Evolutionary conservation across 2,888 invertebrate genomes (phyloP).

Genomic region (Ctena decussata): DNA sequence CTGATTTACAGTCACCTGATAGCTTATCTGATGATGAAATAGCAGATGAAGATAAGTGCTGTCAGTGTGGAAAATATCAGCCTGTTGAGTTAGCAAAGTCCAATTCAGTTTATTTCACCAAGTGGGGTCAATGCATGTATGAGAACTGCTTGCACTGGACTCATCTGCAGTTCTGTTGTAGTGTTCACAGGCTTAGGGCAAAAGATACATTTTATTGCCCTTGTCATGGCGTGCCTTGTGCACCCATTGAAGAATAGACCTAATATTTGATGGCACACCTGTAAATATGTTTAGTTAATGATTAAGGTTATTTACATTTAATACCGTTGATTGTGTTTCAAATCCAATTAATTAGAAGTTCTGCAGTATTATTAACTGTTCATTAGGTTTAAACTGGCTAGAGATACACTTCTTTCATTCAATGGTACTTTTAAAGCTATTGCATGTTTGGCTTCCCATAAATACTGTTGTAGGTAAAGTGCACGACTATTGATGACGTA

Average conservation of each 20-base stretch:
- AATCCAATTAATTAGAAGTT: too few species aligned
- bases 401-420: too few species aligned
- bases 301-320: too few species aligned
- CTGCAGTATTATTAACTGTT: too few species aligned
- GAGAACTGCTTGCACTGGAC: neutral
- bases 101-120: neutral
- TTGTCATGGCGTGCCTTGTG: neutral
- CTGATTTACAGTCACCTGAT: neutral
- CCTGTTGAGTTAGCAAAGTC: neutral
- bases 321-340: too few species aligned
- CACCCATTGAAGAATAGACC: neutral
- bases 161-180: neutral
- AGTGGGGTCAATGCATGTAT: neutral
- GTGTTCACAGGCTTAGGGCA: neutral
- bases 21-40: neutral
- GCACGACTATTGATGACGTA: too few species aligned
- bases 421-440: too few species aligned
- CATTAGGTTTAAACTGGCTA: too few species aligned
- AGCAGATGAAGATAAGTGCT: neutral
- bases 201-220: neutral
- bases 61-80: neutral
- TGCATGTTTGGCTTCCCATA: too few species aligned
- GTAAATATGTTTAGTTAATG: too few species aligned
- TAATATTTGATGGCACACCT: neutral
- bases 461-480: too few species aligned